Evolutionary conservation across 37 sponge, comb jelly and placozoan species (phyloP).

Genomic region (Bolinopsis microptera): DNA sequence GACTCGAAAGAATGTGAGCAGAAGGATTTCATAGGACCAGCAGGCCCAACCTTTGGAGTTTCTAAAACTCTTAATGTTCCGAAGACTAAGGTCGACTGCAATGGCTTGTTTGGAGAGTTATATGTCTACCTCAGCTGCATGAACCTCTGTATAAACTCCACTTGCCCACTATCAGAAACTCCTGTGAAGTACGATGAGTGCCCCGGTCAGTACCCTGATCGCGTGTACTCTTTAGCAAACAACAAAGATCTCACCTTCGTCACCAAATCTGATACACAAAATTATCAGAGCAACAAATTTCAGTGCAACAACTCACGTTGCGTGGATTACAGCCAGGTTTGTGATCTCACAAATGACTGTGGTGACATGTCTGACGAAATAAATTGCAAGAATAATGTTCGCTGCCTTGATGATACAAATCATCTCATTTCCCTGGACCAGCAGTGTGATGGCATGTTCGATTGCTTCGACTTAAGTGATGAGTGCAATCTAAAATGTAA

Average conservation of each 20-base stretch:
- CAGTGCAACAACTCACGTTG: not conserved
- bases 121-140: slow-evolving; percentile 13
- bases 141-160: not conserved
- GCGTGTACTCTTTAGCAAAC: not conserved
- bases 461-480: not conserved
- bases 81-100: not conserved
- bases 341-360: not conserved
- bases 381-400: not conserved
- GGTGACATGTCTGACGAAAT: not conserved
- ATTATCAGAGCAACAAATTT: not conserved
- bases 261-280: not conserved
- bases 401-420: not conserved
- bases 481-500: not conserved
- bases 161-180: not conserved
- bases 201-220: not conserved
- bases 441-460: not conserved
- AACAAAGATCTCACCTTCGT: not conserved
- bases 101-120: not conserved
- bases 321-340: not conserved
- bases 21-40: not conserved
- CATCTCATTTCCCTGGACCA: not conserved
- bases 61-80: not conserved
- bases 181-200: not conserved
- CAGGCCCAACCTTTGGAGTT: not conserved
- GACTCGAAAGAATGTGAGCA: not conserved